Percentiles rank a stretch among this genome's conserved stretches.
These are phyloP conservation scores for Neoaliturus tenellus DNA, from an alignment of 2,888 invertebrate genomes.

Conservation along the genomic window DNA sequence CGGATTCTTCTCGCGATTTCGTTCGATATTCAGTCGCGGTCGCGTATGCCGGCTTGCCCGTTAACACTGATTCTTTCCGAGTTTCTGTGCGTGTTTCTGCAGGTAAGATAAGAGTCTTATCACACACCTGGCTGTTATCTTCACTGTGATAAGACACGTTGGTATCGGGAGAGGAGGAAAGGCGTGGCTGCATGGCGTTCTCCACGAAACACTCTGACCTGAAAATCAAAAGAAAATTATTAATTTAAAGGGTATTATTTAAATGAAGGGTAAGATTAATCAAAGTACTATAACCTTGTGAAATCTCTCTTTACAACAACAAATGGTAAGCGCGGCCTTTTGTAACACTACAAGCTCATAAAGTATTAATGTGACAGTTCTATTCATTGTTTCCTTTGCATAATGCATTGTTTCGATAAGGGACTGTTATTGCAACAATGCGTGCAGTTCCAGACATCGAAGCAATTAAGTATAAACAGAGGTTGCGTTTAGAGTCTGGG, in stretches of 20 bases:
- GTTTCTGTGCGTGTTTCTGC: neutral
- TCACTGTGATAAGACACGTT: constrained; percentile 13
- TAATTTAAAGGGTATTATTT: too few relatives aligned
- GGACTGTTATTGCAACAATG: neutral
- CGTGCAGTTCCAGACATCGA: neutral
- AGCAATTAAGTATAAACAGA: too few relatives aligned
- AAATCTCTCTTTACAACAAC: too few relatives aligned
- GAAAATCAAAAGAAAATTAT: neutral
- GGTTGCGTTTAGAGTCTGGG: too few relatives aligned
- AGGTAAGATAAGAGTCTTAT: neutral
- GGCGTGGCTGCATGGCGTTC: constrained; percentile 15
- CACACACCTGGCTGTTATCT: constrained; percentile 33
- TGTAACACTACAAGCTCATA: constrained; percentile 5
- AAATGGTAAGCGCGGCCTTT: neutral
- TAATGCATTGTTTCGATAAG: neutral
- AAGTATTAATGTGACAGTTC: neutral
- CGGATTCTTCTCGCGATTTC: neutral
- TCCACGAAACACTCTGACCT: constrained; percentile 13
- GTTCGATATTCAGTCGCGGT: constrained; percentile 4
- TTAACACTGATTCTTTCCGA: neutral
- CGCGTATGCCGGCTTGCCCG: neutral
- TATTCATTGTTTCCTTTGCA: neutral
- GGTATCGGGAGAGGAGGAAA: neutral
- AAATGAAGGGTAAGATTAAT: too few relatives aligned
- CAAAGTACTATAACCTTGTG: too few relatives aligned